These are phyloP conservation scores for Eulithis prunata DNA, from an alignment of 2,888 invertebrate species.

Conservation along the genomic window DNA sequence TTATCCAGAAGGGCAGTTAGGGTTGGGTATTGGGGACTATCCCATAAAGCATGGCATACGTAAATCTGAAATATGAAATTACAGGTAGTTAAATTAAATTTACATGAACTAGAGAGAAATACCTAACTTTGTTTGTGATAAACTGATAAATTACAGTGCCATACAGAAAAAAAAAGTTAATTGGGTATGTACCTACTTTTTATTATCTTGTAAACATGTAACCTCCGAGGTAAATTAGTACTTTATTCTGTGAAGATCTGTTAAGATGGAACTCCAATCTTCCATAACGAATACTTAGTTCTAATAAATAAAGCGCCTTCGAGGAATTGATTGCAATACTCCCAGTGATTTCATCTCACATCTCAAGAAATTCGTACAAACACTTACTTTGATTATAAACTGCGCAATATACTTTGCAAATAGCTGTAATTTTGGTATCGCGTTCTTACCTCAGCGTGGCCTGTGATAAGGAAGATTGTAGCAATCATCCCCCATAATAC, in stretches of 20 bases:
- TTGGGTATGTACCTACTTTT: too few species aligned
- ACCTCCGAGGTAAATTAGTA: too few species aligned
- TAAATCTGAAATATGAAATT: constrained; percentile 71
- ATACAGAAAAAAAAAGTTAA: too few species aligned
- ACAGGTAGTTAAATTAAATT: not conserved
- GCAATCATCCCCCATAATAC: constrained; percentile 85
- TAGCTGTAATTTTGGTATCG: constrained; percentile 14
- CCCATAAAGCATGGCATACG: constrained; percentile 89
- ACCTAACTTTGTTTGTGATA: too few species aligned
- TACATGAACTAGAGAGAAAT: too few species aligned
- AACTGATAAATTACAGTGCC: too few species aligned
- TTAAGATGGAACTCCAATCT: too few species aligned
- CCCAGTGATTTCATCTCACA: constrained; percentile 46
- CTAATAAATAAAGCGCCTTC: constrained; percentile 40
- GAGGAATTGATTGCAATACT: constrained; percentile 48
- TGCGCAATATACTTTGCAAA: constrained; percentile 11
- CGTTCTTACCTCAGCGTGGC: constrained; percentile 84
- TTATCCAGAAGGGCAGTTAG: constrained; percentile 87
- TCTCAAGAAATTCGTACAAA: constrained; percentile 38
- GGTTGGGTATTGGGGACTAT: constrained; percentile 85
- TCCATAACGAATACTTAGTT: not conserved
- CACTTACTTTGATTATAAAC: constrained; percentile 35
- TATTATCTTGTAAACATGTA: too few species aligned
- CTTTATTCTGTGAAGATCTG: too few species aligned
- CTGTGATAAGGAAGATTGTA: constrained; percentile 84